Base-by-base conservation (phyloP, 2,888 invertebrate genomes). In the Unio delphinus region DNA sequence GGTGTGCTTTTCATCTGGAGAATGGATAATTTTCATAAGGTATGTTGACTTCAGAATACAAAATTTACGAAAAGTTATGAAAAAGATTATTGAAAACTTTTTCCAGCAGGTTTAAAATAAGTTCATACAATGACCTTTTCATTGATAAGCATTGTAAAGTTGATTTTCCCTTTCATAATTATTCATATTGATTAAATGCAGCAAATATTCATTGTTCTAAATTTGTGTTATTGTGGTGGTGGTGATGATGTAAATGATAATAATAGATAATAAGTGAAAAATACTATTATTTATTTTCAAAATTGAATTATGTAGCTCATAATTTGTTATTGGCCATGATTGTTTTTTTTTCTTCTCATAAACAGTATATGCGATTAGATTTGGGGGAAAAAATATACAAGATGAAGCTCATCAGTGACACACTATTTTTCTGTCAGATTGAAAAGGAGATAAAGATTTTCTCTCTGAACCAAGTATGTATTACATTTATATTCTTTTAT, bases 1-100 rank as follows among this genome's bases (percentile, higher is more conserved):
- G 85, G 86, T n/a, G 79, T 83, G 11, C 76, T 88, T 17, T 74
- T 80, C 34, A 78, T 87, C 23, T 88, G 88, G 88, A 76, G 85
- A 56, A 77, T 88, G 79, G 87, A 88, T 67, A 86, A 80, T 28
- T 82, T 87, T 55, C 83, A 83, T 65, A 70, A 20, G 45, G 55
- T 23, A 23, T 62, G 28, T 15, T 15, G 34, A 11, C 34, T 28
- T 62, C 15, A 26, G 18, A 28, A 28, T 15, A 26, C 34, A 23
- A 11, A 1, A 59, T 23, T 20, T 20, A 59, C 4, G 17, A 4
- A 23, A 59, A 18, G 26, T 59, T 23, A 23, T 59, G 18, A 59
- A 59, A 59, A 59, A 59, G n/a, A 59, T 17, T 45, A 15, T 45
- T 45, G 45, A 11, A 45, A 45, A 11, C 15, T 15, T 45, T 15